Conservation (phyloP, 2,888 invertebrate genomes). For the Stenoptilia bipunctidactyla region DNA sequence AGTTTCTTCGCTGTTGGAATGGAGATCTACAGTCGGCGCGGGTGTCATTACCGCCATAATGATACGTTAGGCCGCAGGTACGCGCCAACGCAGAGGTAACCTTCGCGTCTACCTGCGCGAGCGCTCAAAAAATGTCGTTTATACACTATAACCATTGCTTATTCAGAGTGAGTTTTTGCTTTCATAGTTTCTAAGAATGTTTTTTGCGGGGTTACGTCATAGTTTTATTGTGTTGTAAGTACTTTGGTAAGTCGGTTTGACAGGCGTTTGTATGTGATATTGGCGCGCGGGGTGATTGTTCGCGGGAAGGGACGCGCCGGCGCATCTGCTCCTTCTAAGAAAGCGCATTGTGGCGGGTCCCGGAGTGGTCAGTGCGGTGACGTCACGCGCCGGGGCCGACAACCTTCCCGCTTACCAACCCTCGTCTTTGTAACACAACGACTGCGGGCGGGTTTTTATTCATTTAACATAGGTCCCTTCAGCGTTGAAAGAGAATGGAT, state of each 20-base stretch:
- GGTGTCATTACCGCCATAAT: slow-evolving; percentile 45
- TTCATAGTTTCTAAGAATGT: slow-evolving; percentile 25
- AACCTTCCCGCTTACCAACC: slow-evolving; percentile 48
- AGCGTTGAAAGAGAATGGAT: too few species aligned
- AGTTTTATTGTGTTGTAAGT: slow-evolving; percentile 12
- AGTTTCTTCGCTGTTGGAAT: slow-evolving; percentile 47
- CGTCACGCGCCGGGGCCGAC: slow-evolving; percentile 66
- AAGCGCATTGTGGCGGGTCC: slow-evolving; percentile 61
- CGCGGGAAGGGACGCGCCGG: slow-evolving; percentile 33
- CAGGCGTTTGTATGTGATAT: slow-evolving; percentile 17
- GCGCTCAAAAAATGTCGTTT: slow-evolving; percentile 50
- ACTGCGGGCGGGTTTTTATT: too few species aligned
- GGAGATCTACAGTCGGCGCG: slow-evolving; percentile 19
- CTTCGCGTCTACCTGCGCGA: slow-evolving; percentile 46
- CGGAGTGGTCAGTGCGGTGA: slow-evolving; percentile 64
- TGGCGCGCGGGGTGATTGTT: slow-evolving; percentile 28
- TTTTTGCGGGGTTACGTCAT: slow-evolving; percentile 27
- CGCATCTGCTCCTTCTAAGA: slow-evolving; percentile 67
- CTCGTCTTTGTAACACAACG: too few species aligned
- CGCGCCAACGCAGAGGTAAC: slow-evolving; percentile 32
- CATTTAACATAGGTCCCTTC: too few species aligned
- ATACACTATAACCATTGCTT: slow-evolving; percentile 39
- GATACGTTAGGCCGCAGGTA: slow-evolving; percentile 57
- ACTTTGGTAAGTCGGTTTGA: slow-evolving; percentile 1
- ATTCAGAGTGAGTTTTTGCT: slow-evolving; percentile 49